phyloP scores from a whole-genome alignment of 1,140 invertebrate genomes.

The Vanessa atalanta region DNA sequence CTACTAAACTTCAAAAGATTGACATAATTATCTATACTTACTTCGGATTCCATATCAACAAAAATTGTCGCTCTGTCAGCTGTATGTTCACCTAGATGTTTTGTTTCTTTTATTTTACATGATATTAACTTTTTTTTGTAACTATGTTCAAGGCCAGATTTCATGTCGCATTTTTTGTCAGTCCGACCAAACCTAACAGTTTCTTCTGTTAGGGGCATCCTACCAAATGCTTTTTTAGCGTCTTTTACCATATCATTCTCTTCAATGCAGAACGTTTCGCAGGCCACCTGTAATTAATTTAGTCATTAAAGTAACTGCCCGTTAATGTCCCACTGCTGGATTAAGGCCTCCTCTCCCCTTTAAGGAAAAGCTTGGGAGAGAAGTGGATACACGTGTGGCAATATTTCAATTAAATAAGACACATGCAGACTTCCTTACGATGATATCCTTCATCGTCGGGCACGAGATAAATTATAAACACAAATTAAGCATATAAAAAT shows the following conservation, averaged over 20 bases:
- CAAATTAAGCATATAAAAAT: too few relatives aligned
- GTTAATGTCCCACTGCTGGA: too few relatives aligned
- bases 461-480: too few relatives aligned
- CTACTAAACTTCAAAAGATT: neutral
- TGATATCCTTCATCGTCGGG: too few relatives aligned
- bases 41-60: constrained; percentile 80
- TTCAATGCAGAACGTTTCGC: constrained; percentile 96
- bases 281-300: constrained; percentile 85
- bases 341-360: too few relatives aligned
- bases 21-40: constrained; percentile 46
- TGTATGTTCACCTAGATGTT: constrained; percentile 74
- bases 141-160: constrained; percentile 58
- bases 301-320: neutral
- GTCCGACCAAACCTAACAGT: constrained; percentile 85
- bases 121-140: constrained; percentile 85
- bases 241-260: constrained; percentile 93
- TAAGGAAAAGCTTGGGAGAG: too few relatives aligned
- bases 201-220: constrained; percentile 88
- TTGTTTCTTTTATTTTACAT: constrained; percentile 82
- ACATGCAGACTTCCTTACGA: too few relatives aligned
- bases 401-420: too few relatives aligned
- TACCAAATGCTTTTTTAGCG: constrained; percentile 89
- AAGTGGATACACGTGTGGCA: too few relatives aligned
- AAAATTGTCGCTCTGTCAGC: constrained; percentile 78
- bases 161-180: constrained; percentile 45